Conservation (phyloP, 2,888 invertebrate genomes). For the Clivina fossor region DNA sequence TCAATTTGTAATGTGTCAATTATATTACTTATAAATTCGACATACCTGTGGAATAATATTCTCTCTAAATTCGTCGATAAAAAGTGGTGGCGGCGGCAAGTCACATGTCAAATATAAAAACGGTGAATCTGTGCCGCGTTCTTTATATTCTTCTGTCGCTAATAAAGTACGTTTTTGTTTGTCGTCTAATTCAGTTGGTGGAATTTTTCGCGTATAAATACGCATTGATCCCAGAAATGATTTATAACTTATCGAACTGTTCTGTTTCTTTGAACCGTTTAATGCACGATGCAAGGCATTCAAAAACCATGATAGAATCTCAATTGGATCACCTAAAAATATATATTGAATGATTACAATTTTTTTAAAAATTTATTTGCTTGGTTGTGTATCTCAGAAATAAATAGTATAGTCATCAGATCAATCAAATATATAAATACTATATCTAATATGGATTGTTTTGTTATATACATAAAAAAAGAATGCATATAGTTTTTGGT, state of each 20-base stretch:
- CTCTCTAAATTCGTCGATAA: conserved; percentile 96
- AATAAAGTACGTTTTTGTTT: conserved; percentile 78
- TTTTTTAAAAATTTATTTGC: no score
- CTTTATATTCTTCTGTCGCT: conserved; percentile 83
- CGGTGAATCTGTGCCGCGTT: conserved; percentile 84
- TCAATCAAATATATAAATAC: no score
- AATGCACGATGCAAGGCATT: conserved; percentile 94
- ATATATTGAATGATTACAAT: no score
- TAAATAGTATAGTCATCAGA: no score
- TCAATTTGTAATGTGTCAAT: no score
- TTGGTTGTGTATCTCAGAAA: no score
- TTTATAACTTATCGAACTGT: conserved; percentile 91
- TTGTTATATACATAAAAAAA: no score
- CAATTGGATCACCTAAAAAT: conserved; percentile 90
- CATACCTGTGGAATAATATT: conserved; percentile 98
- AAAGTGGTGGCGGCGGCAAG: conserved; percentile 94
- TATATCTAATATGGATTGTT: no score
- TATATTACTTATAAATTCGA: no score
- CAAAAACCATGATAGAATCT: conserved; percentile 97
- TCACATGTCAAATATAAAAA: conserved; percentile 97
- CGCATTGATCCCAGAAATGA: conserved; percentile 92
- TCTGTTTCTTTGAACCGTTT: conserved; percentile 85
- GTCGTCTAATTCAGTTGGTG: conserved; percentile 89
- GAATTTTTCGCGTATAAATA: conserved; percentile 88
- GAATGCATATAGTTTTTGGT: no score